Conservation (phyloP, 1,140 invertebrate genomes). For the Bombus waltoni region DNA sequence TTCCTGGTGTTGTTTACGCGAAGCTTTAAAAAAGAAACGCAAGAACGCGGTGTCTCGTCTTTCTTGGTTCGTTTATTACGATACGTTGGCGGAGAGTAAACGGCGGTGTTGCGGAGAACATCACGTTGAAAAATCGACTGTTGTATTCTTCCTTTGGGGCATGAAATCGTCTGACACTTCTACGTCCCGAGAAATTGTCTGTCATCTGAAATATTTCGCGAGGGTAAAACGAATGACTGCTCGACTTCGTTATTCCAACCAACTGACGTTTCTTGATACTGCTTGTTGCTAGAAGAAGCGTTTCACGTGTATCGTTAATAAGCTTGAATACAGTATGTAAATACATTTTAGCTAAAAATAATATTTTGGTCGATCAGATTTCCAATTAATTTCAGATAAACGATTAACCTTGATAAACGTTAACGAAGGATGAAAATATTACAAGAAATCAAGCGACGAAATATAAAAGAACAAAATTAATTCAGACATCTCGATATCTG, state of each 20-base stretch:
- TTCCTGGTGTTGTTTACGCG: background rate
- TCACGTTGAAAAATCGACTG: slow-evolving; percentile 15
- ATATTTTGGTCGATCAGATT: background rate
- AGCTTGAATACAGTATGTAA: too few relatives aligned
- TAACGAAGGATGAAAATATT: too few relatives aligned
- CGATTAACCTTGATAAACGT: too few relatives aligned
- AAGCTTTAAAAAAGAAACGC: background rate
- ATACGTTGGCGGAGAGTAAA: slow-evolving; percentile 15
- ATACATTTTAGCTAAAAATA: background rate
- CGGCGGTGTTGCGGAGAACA: background rate
- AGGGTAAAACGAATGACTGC: background rate
- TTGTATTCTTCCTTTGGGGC: background rate
- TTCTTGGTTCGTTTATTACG: slow-evolving; percentile 19
- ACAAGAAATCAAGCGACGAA: too few relatives aligned
- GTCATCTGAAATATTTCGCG: background rate
- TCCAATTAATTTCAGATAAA: too few relatives aligned
- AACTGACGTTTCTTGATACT: background rate
- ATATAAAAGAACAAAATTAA: too few relatives aligned
- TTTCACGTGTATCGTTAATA: too few relatives aligned
- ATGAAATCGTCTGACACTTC: background rate
- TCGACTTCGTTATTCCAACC: background rate
- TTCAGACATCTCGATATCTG: too few relatives aligned
- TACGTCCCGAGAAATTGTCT: background rate
- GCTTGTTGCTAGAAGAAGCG: background rate
- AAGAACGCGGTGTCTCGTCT: background rate